Conservation (phyloP, 2,888 invertebrate species). For the Apamea epomidion region DNA sequence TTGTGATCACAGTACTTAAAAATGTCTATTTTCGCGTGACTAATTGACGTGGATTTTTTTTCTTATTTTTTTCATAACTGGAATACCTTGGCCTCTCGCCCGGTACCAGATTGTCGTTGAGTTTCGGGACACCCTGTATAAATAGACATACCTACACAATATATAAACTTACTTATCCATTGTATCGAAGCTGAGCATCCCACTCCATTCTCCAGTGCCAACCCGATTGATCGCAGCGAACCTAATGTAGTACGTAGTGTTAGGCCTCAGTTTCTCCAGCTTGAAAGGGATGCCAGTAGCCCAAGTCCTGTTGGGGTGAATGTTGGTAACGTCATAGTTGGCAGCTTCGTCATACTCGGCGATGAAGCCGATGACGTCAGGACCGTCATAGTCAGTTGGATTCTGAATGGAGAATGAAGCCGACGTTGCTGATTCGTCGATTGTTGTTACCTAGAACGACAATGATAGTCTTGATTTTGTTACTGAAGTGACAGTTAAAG, state of each 20-base stretch:
- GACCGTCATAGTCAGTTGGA: constrained; percentile 73
- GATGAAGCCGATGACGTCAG: constrained; percentile 78
- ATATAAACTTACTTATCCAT: constrained; percentile 80
- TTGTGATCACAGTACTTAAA: too few species aligned
- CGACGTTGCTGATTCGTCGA: constrained; percentile 76
- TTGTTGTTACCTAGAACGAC: constrained; percentile 71
- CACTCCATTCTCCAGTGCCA: constrained; percentile 79
- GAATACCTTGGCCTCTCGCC: too few species aligned
- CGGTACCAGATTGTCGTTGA: too few species aligned
- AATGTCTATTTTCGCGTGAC: too few species aligned
- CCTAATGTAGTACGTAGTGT: constrained; percentile 78
- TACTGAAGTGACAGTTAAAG: neutral
- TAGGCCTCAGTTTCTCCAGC: constrained; percentile 79
- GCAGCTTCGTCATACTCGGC: constrained; percentile 81
- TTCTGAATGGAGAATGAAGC: constrained; percentile 76
- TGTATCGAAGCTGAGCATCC: constrained; percentile 74
- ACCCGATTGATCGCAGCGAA: constrained; percentile 84
- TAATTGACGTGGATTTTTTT: too few species aligned
- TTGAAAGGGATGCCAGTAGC: constrained; percentile 77
- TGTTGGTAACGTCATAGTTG: constrained; percentile 79
- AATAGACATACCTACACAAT: neutral
- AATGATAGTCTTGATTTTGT: neutral
- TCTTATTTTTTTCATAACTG: too few species aligned
- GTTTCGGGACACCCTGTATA: too few species aligned
- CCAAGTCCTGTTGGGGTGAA: constrained; percentile 85